Evolutionary conservation across 2,113 vertebrate genomes (phyloP).

Genomic region (Cyprinodon tularosa): DNA sequence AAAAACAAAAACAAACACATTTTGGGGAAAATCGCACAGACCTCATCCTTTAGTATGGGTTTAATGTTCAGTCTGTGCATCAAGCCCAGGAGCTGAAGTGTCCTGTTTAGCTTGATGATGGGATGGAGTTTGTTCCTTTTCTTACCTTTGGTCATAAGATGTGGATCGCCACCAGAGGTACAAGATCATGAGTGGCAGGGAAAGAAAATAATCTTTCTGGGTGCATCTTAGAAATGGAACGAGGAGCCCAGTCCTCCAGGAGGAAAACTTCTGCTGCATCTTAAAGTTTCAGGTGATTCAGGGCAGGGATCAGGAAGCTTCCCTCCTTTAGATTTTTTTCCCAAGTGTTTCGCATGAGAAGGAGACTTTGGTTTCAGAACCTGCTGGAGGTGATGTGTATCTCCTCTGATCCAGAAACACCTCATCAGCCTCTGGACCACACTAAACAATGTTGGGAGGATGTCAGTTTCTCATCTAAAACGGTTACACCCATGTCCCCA

Average conservation of each 20-base stretch:
- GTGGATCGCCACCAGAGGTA: background rate
- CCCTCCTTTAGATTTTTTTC: background rate
- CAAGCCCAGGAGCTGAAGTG: background rate
- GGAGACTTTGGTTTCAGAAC: background rate
- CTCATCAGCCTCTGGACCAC: background rate
- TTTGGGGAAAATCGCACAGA: too few relatives aligned
- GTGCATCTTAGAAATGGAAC: background rate
- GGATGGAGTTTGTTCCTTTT: background rate
- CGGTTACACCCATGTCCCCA: background rate
- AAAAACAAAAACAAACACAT: too few relatives aligned
- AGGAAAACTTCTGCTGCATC: background rate
- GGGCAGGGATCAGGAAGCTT: background rate
- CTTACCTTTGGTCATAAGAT: background rate
- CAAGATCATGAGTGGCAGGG: background rate
- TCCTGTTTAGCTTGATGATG: background rate
- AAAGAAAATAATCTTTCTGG: background rate
- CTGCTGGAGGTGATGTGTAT: background rate
- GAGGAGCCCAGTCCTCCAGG: background rate
- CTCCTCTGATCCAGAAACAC: background rate
- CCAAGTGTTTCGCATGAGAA: background rate
- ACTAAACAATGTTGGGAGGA: background rate
- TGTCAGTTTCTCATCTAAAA: background rate
- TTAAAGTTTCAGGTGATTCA: background rate
- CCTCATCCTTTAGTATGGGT: too few relatives aligned
- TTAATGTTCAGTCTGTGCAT: background rate